A percentile compares a stretch with the other conserved stretches of the same genome.
These are phyloP conservation scores for Syrphus vitripennis DNA, from an alignment of 2,888 invertebrate genomes.

Conservation along the genomic window DNA sequence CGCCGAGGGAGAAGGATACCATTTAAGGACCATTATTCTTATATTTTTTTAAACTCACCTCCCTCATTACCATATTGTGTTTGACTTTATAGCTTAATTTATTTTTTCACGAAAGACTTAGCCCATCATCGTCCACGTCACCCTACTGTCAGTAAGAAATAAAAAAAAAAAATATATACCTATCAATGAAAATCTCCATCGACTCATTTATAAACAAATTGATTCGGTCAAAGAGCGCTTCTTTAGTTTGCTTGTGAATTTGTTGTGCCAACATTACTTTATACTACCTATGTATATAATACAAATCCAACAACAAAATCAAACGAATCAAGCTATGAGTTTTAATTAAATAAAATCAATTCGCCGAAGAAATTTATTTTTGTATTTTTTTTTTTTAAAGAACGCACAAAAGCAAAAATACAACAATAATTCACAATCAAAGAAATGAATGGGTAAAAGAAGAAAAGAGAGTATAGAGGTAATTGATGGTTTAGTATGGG, in stretches of 20 bases:
- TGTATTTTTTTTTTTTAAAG: background rate
- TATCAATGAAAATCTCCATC: slow-evolving; percentile 54
- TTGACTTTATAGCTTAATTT: background rate
- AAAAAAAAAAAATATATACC: background rate
- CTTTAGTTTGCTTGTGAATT: slow-evolving; percentile 43
- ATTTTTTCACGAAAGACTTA: background rate
- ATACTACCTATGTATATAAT: background rate
- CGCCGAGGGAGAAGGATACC: too few relatives aligned
- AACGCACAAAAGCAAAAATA: background rate
- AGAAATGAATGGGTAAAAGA: background rate
- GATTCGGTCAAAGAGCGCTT: slow-evolving; percentile 46
- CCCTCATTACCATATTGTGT: background rate
- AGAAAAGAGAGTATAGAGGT: background rate
- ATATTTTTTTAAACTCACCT: background rate
- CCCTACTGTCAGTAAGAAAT: background rate
- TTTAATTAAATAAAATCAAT: slow-evolving; percentile 66
- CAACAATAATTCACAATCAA: slow-evolving; percentile 33
- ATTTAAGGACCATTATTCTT: background rate
- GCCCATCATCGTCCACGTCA: background rate
- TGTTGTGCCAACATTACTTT: slow-evolving; percentile 37
- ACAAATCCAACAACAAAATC: background rate
- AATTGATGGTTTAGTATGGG: background rate
- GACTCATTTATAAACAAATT: slow-evolving; percentile 50
- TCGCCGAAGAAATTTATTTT: slow-evolving; percentile 34
- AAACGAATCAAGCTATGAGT: slow-evolving; percentile 53